Percentiles rank a stretch among this genome's conserved stretches.
Evolutionary conservation across 2,797 vertebrate species (phyloP).

Genomic region (Hyperoplus lanceolatus): DNA sequence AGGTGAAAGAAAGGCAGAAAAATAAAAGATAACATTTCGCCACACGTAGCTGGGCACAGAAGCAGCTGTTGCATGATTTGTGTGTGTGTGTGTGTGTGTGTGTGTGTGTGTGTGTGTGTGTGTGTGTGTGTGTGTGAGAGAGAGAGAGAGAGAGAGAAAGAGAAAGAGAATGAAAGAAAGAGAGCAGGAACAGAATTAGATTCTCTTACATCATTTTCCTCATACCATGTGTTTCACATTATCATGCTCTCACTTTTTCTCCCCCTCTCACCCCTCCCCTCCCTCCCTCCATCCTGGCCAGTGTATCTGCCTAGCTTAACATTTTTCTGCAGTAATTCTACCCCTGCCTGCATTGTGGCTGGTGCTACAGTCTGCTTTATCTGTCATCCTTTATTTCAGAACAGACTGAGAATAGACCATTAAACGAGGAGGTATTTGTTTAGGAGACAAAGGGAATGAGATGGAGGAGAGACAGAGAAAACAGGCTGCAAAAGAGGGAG

Average conservation of each 20-base stretch:
- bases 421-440: slow-evolving; percentile 11
- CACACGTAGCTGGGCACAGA: slow-evolving; percentile 40
- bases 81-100: slow-evolving; percentile 1
- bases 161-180: background rate
- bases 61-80: slow-evolving; percentile 51
- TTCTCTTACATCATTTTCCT: slow-evolving; percentile 46
- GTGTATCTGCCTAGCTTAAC: slow-evolving; percentile 32
- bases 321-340: slow-evolving; percentile 79
- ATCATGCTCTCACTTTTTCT: slow-evolving; percentile 44
- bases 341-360: slow-evolving; percentile 69
- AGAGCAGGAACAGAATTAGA: slow-evolving; percentile 23
- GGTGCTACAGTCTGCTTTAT: slow-evolving; percentile 36
- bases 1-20: slow-evolving; percentile 83
- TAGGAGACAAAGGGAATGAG: slow-evolving; percentile 37
- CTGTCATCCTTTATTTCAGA: slow-evolving; percentile 43
- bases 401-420: slow-evolving; percentile 19
- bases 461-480: slow-evolving; percentile 37
- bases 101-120: background rate
- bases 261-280: background rate
- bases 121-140: no score
- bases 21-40: background rate
- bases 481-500: slow-evolving; percentile 35
- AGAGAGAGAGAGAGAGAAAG: no score
- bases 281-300: slow-evolving; percentile 15
- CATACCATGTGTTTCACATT: slow-evolving; percentile 77